Evolutionary conservation across 2,797 vertebrate species (phyloP), one percentile per base, ranked within the genome.

Genomic region (Scarus forsteni): DNA sequence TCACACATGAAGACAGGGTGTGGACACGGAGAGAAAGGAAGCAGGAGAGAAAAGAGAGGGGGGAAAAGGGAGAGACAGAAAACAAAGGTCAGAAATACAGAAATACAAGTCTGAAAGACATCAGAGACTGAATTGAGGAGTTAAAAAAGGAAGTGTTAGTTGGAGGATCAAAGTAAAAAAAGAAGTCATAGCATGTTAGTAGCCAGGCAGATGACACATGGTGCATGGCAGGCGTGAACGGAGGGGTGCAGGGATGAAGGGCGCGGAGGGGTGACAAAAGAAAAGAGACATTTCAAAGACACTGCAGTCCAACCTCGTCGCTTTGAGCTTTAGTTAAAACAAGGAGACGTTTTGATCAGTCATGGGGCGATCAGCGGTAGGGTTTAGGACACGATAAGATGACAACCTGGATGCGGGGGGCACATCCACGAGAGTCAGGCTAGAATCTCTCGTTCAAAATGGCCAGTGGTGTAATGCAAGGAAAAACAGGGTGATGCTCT

Each of bases 51-150:
- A 89, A 82, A 86, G 82, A 78, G 92, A 87, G 66, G 89, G 83
- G 93, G 92, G 95, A 92, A 95, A 94, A 94, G 93, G 81, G 84
- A 88, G 75, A 95, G 94, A 95, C 91, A 95, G 93, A 97, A 95
- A 96, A 96, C 95, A 94, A 97, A 72, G 95, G 95, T 98, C 96
- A 97, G 94, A 97, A 97, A 97, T 96, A 95, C 85, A 95, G 95
- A 96, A 97, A 96, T 87, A 79, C 94, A 96, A 96, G 94, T 93
- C 93, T 90, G 84, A 90, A 92, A 96, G 84, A 93, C 93, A 95
- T 93, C 93, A 92, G 92, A 94, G 87, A 88, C 86, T 87, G 84
- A 91, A 87, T 52, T 66, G 79, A 91, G 80, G 83, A 90, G 81
- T 64, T 34, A 80, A 74, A 87, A 89, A 89, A 81, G 72, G 82